Conservation (phyloP, 2,113 vertebrate species). For the Eubucco bourcierii region DNA sequence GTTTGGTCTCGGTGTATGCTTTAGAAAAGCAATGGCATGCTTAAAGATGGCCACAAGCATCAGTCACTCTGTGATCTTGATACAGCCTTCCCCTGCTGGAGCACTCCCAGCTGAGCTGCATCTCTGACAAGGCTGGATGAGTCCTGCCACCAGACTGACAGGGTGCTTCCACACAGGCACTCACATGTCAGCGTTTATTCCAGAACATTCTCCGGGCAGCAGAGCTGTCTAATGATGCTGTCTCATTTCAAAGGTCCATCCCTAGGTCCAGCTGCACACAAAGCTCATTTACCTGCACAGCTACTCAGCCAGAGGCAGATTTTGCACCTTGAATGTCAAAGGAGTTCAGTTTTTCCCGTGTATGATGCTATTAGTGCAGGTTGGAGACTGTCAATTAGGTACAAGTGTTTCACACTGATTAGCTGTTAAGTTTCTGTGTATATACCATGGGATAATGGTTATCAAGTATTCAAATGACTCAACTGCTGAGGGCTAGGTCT, state of each 20-base stretch:
- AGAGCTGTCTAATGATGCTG: neutral
- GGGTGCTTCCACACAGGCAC: neutral
- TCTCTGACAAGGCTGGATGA: neutral
- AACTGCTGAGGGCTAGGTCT: neutral
- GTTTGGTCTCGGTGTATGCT: neutral
- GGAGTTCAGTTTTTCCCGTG: neutral
- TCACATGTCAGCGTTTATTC: neutral
- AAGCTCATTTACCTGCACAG: neutral
- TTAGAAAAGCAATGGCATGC: conserved; percentile 33
- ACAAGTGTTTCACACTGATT: neutral
- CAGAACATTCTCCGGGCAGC: neutral
- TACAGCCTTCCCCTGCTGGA: neutral
- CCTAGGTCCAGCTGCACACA: neutral
- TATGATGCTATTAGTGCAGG: neutral
- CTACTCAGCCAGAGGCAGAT: neutral
- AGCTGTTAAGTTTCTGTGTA: neutral
- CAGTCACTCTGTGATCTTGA: neutral
- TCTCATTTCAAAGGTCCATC: neutral
- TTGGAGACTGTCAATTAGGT: neutral
- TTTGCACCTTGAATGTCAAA: neutral
- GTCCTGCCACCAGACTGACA: neutral
- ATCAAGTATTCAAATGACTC: neutral
- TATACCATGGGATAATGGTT: neutral
- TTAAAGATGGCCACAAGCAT: neutral
- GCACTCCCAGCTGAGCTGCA: neutral